Percentiles rank a stretch among this genome's conserved stretches.
These are phyloP conservation scores for Gobiocypris rarus DNA, from an alignment of 2,113 vertebrate species.

Conservation along the genomic window DNA sequence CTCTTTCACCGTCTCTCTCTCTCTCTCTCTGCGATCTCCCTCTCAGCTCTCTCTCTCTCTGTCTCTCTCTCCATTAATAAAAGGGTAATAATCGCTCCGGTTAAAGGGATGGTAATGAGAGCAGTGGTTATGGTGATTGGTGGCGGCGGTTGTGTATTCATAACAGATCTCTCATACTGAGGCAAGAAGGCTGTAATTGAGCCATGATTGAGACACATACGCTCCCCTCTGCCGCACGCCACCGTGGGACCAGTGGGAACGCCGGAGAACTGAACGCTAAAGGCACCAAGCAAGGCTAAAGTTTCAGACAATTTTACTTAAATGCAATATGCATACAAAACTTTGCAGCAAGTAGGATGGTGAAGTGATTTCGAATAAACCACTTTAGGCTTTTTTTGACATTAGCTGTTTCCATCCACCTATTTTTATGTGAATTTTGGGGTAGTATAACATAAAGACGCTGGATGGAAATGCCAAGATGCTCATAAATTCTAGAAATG, in stretches of 20 bases:
- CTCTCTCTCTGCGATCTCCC: slow-evolving; percentile 23
- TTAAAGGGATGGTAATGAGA: slow-evolving; percentile 60
- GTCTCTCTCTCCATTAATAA: slow-evolving; percentile 53
- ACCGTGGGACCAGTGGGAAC: not conserved
- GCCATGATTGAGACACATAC: slow-evolving; percentile 56
- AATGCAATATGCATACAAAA: not conserved
- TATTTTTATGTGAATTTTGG: too few relatives aligned
- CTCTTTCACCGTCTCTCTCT: slow-evolving; percentile 40
- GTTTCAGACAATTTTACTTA: not conserved
- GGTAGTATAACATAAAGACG: too few relatives aligned
- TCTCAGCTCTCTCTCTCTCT: not conserved
- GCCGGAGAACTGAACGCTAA: not conserved
- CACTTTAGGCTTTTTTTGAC: too few relatives aligned
- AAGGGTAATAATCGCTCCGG: slow-evolving; percentile 56
- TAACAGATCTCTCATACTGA: slow-evolving; percentile 53
- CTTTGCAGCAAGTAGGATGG: not conserved
- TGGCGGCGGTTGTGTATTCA: slow-evolving; percentile 54
- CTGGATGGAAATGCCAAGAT: too few relatives aligned
- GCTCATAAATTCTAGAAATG: too few relatives aligned
- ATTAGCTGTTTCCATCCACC: too few relatives aligned
- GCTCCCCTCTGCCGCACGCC: slow-evolving; percentile 21
- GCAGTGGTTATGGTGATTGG: slow-evolving; percentile 59
- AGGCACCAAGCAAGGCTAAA: not conserved
- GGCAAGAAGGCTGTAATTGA: slow-evolving; percentile 49
- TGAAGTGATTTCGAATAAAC: too few relatives aligned